Conservation (phyloP, 2,797 vertebrate genomes). For the Coranthus polyacanthus region DNA sequence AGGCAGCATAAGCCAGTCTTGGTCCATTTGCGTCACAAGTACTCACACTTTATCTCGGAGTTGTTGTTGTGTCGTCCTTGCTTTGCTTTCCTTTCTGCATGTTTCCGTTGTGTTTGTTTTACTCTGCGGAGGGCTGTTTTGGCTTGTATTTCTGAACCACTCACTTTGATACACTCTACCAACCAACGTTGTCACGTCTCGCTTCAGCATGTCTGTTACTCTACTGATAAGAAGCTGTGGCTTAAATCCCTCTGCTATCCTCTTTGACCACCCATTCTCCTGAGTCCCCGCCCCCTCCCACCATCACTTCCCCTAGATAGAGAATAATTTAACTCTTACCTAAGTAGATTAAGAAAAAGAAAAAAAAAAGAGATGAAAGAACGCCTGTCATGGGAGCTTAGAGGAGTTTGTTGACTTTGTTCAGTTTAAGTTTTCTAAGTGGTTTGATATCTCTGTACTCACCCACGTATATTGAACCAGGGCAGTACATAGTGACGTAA, state of each 20-base stretch:
- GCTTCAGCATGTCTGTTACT: slow-evolving; percentile 62
- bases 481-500: slow-evolving; percentile 75
- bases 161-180: slow-evolving; percentile 48
- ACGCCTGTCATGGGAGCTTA: background rate
- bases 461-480: slow-evolving; percentile 79
- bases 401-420: slow-evolving; percentile 15
- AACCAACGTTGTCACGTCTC: slow-evolving; percentile 54
- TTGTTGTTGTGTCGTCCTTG: slow-evolving; percentile 21
- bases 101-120: slow-evolving; percentile 36
- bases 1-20: background rate
- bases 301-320: background rate
- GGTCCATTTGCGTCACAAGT: slow-evolving; percentile 2
- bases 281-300: slow-evolving; percentile 27
- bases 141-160: slow-evolving; percentile 24
- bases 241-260: slow-evolving; percentile 58
- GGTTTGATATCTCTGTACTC: slow-evolving; percentile 65
- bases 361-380: slow-evolving; percentile 21
- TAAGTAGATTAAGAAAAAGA: slow-evolving; percentile 26
- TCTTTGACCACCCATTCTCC: slow-evolving; percentile 35
- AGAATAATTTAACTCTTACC: slow-evolving; percentile 32
- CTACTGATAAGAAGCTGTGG: slow-evolving; percentile 72
- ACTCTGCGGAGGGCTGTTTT: slow-evolving; percentile 13
- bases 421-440: slow-evolving; percentile 12
- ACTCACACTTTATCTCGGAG: slow-evolving; percentile 67
- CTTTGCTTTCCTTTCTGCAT: slow-evolving; percentile 42